Conservation (phyloP, 2,797 vertebrate genomes). For the Delichon dasypus region DNA sequence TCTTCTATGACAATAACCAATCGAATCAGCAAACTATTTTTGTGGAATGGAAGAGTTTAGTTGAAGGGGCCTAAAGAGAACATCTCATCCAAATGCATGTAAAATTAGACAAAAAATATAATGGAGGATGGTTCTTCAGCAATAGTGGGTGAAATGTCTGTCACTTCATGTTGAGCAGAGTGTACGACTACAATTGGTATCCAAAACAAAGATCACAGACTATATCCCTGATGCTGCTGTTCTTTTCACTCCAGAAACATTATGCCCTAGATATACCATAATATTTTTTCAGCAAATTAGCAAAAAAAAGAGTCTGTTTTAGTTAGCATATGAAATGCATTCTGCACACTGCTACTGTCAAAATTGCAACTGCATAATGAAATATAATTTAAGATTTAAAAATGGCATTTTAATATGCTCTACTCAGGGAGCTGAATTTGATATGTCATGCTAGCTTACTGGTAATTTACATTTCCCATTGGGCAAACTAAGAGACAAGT, state of each 20-base stretch:
- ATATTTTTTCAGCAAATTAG: constrained; percentile 55
- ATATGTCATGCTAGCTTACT: constrained; percentile 48
- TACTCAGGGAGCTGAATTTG: constrained; percentile 10
- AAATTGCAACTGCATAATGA: constrained; percentile 59
- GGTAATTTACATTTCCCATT: constrained; percentile 12
- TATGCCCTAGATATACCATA: constrained; percentile 38
- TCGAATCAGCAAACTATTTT: not conserved
- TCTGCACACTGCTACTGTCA: constrained; percentile 46
- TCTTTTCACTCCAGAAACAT: constrained; percentile 50
- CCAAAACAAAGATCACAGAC: constrained; percentile 53
- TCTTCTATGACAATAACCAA: not conserved
- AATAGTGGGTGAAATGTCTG: not conserved
- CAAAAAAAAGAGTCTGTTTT: not conserved
- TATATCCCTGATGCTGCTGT: not conserved
- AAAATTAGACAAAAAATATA: not conserved
- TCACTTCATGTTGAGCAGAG: not conserved
- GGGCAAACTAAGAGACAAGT: constrained; percentile 5
- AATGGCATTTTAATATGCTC: constrained; percentile 41
- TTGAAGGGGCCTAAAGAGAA: not conserved
- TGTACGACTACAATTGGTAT: not conserved
- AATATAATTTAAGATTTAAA: constrained; percentile 51
- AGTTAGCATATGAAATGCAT: constrained; percentile 55
- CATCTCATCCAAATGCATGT: not conserved
- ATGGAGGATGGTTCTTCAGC: not conserved
- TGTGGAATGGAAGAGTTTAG: not conserved